Evolutionary conservation across 2,797 vertebrate genomes (phyloP), one percentile per base, ranked within the genome.

Genomic region (Aldrovandia affinis): DNA sequence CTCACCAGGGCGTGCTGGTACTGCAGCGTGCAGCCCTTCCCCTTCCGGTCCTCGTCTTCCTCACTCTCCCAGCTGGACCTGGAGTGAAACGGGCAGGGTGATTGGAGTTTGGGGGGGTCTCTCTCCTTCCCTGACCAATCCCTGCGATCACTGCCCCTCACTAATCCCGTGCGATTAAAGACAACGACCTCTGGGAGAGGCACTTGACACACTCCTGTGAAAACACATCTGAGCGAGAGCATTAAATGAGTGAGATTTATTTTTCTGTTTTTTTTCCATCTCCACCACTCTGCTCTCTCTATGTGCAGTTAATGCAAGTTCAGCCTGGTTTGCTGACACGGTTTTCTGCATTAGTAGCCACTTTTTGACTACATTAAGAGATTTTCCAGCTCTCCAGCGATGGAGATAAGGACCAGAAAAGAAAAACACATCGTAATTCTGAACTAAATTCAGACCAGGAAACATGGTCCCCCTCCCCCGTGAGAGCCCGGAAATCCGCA

Each of bases 1-100:
- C 96, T 94, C 68, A 99, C 93, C 0, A 91, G 95, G 92, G 97
- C 96, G 18, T 95, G 98, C 89, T 96, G 95, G 89, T 95, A 96
- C 92, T 98, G 97, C 36, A 97, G 92, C 1, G 92, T 90, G 6
- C 98, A 99, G 54, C 94, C 93, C 3, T 92, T 91, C 14, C 97
- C 97, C 1, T 89, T 78, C 93, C 90, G 78, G 93, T 95, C 84
- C 0, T 96, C 95, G 0, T 95, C 93, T 0, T 85, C 82, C 57
- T 88, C 90, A 0, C 91, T 92, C 80, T 93, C 91, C 59, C 91
- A 87, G 87, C 94, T 91, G 0, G 92, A 92, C 88, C 94, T 95
- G 68, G 22, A 18, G 0, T 33, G 39, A 25, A 42, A 10, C 0
- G 36, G 68, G 68, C 20, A 14, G 68, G 36, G 33, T 15, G 33